Evolutionary conservation across 2,797 vertebrate species (phyloP), one percentile per base, ranked within the genome.

Genomic region (Brachymystax lenok): DNA sequence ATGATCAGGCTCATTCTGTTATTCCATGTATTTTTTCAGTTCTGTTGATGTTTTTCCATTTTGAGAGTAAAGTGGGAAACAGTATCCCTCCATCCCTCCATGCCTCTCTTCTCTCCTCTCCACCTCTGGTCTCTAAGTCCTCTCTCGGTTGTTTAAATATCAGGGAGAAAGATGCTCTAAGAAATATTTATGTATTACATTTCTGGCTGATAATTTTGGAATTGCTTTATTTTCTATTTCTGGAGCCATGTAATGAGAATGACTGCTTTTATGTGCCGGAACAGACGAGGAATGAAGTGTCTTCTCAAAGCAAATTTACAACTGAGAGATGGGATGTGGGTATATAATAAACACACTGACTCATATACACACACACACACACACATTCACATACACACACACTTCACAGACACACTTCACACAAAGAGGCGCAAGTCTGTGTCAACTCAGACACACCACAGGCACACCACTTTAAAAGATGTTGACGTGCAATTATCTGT

Each of bases 321-420:
- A 75, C 74, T 69, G 54, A 72, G 70, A 66, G 59, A 73, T 74
- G 83, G 88, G 66, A 69, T 76, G 83, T 90, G 81, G 83, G 83
- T 82, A 71, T 46, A 33, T 80, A 76, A 86, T 78, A 76, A 85
- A 87, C 78, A 84, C 80, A 61, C 78, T 77, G 68, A 46, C 77
- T 14, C 74, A 71, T 78, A 82, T 79, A 77, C 76, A 84, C 86
- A 82, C 73, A 59, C 76, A 84, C 86, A 82, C 73, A 59, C n/a
- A 30, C 10, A 24, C 12, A 52, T 13, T 13, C 35, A 46, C n/a
- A 46, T n/a, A 74, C 54, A 24, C 4, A 64, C 30, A 46, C 33
- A 63, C 54, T 24, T 19, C 51, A 35, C 27, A 66, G 35, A 63
- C 66, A 50, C 51, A 33, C 28, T 67, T 33, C n/a, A 59, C 56